Evolutionary conservation across 2,888 invertebrate genomes (phyloP).

Genomic region (Diploptera punctata): DNA sequence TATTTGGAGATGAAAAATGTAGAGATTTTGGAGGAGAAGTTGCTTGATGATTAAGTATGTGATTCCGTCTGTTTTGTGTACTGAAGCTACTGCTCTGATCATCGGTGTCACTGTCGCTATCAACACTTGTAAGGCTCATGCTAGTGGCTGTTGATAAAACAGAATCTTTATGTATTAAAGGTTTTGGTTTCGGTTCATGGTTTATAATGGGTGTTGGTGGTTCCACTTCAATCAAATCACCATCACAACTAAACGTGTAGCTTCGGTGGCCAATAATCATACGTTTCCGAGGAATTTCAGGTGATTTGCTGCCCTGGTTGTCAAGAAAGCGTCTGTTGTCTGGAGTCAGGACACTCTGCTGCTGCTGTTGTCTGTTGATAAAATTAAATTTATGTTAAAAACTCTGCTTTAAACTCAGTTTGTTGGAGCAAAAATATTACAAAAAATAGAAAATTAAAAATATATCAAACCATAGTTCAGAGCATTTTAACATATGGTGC

Average conservation of each 20-base stretch:
- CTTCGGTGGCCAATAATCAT: constrained; percentile 52
- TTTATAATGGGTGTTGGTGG: background rate
- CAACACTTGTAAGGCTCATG: constrained; percentile 37
- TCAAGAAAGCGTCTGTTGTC: constrained; percentile 53
- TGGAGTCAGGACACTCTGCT: constrained; percentile 51
- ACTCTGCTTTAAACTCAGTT: no score
- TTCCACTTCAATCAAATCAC: constrained; percentile 49
- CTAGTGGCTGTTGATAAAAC: constrained; percentile 38
- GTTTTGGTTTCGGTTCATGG: constrained; percentile 22
- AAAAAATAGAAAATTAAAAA: no score
- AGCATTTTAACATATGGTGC: no score
- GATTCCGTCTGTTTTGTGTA: background rate
- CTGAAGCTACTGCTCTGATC: constrained; percentile 29
- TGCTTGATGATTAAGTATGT: background rate
- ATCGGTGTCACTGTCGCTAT: constrained; percentile 42
- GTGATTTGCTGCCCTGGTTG: constrained; percentile 49
- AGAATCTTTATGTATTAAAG: constrained; percentile 39
- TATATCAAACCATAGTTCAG: no score
- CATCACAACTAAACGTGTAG: constrained; percentile 51
- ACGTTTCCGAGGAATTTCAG: constrained; percentile 47
- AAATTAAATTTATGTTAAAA: no score
- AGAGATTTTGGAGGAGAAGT: background rate
- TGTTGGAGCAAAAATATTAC: no score
- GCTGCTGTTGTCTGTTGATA: constrained; percentile 26
- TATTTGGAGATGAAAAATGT: background rate